Percentiles rank a stretch among this genome's conserved stretches.
Evolutionary conservation across 2,888 invertebrate species (phyloP).

Genomic region (Acrobasis suavella): DNA sequence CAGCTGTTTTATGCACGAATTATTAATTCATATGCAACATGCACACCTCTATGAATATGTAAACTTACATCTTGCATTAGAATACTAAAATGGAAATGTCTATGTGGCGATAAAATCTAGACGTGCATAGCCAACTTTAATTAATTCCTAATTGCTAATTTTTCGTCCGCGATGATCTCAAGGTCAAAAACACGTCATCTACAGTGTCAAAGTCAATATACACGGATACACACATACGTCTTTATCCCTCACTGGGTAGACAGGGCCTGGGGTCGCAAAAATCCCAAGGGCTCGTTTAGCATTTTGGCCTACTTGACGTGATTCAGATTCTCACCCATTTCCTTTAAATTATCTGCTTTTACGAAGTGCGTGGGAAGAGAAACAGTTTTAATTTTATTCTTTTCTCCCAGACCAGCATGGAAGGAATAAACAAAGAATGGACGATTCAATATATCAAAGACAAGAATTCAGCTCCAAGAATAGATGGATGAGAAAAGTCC

Average conservation of each 20-base stretch:
- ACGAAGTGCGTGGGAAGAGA: too few species aligned
- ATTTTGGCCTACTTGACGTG: too few species aligned
- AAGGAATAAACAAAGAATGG: too few species aligned
- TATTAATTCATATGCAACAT: not conserved
- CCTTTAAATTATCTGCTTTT: too few species aligned
- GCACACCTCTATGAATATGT: not conserved
- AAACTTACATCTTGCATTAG: not conserved
- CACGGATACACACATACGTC: not conserved
- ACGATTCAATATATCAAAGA: not conserved
- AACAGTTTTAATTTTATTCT: too few species aligned
- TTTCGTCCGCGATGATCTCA: constrained; percentile 2
- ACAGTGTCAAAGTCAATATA: not conserved
- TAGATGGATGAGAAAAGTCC: not conserved
- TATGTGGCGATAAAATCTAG: not conserved
- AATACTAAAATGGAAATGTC: not conserved
- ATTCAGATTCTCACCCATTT: too few species aligned
- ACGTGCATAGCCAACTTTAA: not conserved
- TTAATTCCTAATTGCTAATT: not conserved
- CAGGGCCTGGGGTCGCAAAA: too few species aligned
- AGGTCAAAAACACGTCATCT: constrained; percentile 12
- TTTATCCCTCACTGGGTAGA: not conserved
- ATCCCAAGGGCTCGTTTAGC: too few species aligned
- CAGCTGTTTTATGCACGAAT: not conserved
- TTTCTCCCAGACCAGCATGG: too few species aligned
- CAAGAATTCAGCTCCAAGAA: not conserved